Conservation (phyloP, 30 jellyfish, hydroid and myxozoan species). For the Turritopsis dohrnii region DNA sequence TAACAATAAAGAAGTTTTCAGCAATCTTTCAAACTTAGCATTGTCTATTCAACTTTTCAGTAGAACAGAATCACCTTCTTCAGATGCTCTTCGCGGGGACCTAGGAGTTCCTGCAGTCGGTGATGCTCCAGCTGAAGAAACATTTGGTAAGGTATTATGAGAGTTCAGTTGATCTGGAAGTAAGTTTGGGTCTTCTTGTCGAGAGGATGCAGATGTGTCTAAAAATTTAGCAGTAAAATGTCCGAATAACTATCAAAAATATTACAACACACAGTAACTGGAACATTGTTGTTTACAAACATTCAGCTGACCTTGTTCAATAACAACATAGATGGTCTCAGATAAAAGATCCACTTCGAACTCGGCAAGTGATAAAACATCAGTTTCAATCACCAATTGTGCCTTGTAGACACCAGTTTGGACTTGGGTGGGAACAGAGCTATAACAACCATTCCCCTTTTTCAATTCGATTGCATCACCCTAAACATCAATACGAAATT, state of each 20-base stretch:
- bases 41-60: background rate
- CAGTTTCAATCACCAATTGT: conserved; percentile 22
- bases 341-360: background rate
- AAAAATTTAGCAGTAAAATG: too few relatives aligned
- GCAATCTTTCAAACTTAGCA: background rate
- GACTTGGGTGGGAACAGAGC: conserved; percentile 1
- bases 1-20: background rate
- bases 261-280: too few relatives aligned
- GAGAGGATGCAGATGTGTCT: background rate
- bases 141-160: background rate
- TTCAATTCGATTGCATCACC: conserved; percentile 15
- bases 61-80: background rate
- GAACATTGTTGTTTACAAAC: too few relatives aligned
- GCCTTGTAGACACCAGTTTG: conserved; percentile 12
- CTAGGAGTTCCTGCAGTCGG: background rate
- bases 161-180: background rate
- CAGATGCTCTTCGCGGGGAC: background rate
- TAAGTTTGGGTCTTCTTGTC: background rate
- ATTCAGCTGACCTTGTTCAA: conserved; percentile 23
- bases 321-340: conserved; percentile 6
- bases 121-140: background rate
- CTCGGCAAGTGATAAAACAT: background rate
- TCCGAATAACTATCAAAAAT: too few relatives aligned
- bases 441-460: conserved; percentile 13
- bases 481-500: conserved; percentile 4